These are phyloP conservation scores for Drosophila triauraria DNA, from an alignment of 1,140 invertebrate species.

Conservation along the genomic window DNA sequence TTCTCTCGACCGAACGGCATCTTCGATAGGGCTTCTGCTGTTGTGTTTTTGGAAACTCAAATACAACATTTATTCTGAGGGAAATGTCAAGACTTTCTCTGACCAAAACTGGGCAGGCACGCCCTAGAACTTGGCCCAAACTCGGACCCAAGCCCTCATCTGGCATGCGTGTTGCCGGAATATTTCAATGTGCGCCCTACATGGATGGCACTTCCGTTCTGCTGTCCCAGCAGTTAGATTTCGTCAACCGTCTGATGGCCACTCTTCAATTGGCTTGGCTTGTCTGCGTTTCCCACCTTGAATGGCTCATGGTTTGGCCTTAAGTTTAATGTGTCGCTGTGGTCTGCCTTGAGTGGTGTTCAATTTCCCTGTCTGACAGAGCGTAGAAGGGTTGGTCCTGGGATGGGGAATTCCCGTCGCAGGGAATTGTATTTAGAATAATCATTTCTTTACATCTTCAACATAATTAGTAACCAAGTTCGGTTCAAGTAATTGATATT, in stretches of 20 bases:
- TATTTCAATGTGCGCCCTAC: conserved; percentile 48
- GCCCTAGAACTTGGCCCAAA: conserved; percentile 30
- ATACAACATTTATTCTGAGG: conserved; percentile 36
- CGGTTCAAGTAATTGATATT: not conserved
- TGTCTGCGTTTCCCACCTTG: conserved; percentile 29
- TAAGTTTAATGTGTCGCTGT: conserved; percentile 20
- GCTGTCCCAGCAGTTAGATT: conserved; percentile 29
- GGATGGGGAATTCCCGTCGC: not conserved
- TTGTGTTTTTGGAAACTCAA: conserved; percentile 7
- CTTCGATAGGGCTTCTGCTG: not conserved
- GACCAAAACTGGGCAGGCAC: conserved; percentile 21
- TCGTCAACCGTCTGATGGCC: conserved; percentile 54
- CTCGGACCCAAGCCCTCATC: conserved; percentile 46
- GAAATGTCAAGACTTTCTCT: conserved; percentile 71
- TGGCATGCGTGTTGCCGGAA: conserved; percentile 38
- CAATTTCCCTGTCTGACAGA: conserved; percentile 35
- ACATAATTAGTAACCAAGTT: not conserved
- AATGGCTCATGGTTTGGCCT: conserved; percentile 5
- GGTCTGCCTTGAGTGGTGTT: conserved; percentile 10
- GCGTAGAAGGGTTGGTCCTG: conserved; percentile 24
- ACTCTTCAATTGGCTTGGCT: conserved; percentile 30
- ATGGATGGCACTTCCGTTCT: conserved; percentile 77
- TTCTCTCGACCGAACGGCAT: conserved; percentile 3
- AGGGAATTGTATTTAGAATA: conserved; percentile 14
- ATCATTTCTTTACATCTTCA: not conserved